phyloP scores from a whole-genome alignment of 64 coral and sea anemone genomes.

The Montipora foliosa region DNA sequence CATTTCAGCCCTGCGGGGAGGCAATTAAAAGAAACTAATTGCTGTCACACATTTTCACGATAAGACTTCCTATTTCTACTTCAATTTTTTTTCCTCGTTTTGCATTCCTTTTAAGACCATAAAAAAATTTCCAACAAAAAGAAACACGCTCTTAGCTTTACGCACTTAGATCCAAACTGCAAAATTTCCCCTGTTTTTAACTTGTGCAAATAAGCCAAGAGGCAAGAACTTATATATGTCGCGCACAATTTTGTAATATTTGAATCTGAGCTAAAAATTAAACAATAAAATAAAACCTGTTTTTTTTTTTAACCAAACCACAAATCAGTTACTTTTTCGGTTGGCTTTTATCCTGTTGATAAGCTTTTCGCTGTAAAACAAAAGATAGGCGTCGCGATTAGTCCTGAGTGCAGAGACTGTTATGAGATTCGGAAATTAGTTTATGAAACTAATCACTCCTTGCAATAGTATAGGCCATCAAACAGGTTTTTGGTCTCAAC shows the following conservation, averaged over 20 bases:
- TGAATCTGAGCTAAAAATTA: background rate
- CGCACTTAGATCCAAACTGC: background rate
- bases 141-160: background rate
- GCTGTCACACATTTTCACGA: background rate
- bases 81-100: background rate
- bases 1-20: conserved; percentile 3
- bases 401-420: conserved; percentile 24
- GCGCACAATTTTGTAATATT: too few relatives aligned
- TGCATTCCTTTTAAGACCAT: background rate
- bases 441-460: background rate
- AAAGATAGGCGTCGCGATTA: background rate
- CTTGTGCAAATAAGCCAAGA: background rate
- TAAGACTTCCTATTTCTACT: background rate
- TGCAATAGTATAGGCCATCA: background rate
- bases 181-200: background rate
- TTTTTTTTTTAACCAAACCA: too few relatives aligned
- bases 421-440: conserved; percentile 21
- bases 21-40: conserved; percentile 37
- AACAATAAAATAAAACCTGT: too few relatives aligned
- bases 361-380: background rate
- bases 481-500: background rate
- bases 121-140: background rate
- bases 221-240: too few relatives aligned
- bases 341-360: background rate
- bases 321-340: background rate